A percentile compares a stretch with the other conserved stretches of the same genome.
These are phyloP conservation scores for Drosophila nebulosa DNA, from an alignment of 1,140 invertebrate genomes.

Conservation along the genomic window DNA sequence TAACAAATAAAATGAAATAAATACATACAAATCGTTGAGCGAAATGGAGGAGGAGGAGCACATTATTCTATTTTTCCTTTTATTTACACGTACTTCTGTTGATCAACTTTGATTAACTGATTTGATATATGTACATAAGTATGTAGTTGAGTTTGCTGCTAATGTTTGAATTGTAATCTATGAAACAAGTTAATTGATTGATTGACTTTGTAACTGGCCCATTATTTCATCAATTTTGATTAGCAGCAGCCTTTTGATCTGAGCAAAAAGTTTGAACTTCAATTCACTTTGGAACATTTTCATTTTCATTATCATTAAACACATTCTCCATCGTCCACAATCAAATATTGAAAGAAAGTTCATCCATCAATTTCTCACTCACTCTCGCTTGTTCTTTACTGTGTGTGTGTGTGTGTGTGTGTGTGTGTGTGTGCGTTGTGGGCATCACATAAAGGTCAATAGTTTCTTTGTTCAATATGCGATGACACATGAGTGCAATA, in stretches of 20 bases:
- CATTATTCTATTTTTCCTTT: background rate
- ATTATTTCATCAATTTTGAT: constrained; percentile 59
- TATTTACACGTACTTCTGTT: background rate
- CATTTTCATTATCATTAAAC: constrained; percentile 25
- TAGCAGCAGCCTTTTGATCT: constrained; percentile 13
- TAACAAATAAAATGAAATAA: background rate
- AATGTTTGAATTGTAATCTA: background rate
- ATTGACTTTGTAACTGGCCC: constrained; percentile 7
- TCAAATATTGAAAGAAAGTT: constrained; percentile 9
- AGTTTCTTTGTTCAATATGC: background rate
- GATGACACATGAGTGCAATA: background rate
- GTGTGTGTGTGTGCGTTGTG: background rate
- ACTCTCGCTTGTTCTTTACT: background rate
- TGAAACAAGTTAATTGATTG: constrained; percentile 21
- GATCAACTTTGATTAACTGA: background rate
- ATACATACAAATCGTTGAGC: constrained; percentile 46
- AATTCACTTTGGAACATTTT: constrained; percentile 19
- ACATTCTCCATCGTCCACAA: background rate
- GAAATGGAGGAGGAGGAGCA: background rate
- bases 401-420: background rate
- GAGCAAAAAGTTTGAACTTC: constrained; percentile 27
- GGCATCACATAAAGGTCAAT: background rate
- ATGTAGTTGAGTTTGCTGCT: no score
- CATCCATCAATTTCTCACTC: constrained; percentile 41
- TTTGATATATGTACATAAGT: no score